Base-by-base conservation (phyloP, 2,797 vertebrate species). In the Tragopan temminckii region DNA sequence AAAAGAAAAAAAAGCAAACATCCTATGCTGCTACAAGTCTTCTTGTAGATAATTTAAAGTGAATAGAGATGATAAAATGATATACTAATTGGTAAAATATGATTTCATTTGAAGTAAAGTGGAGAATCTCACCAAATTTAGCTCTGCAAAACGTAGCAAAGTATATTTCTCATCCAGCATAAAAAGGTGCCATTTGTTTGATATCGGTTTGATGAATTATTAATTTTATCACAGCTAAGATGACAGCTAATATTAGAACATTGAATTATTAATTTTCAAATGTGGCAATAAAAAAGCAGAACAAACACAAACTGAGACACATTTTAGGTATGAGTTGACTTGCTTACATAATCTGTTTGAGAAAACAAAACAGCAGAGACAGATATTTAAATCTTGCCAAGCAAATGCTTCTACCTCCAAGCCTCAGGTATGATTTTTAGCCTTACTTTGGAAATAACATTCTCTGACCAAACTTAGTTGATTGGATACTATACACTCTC, bases 241-340 rank as follows among this genome's bases (percentile, higher is more conserved):
- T 99, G 98, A 98, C 98, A 98, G 97, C 97, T 99, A 98, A 99
- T 99, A 98, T 99, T 98, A 99, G 98, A 98, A 97, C 97, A 98
- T 97, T 99, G 96, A 99, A 99, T 99, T 98, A 99, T 99, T 99
- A 98, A 98, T 98, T 98, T 98, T 97, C 96, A 97, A 97, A 98
- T 75, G 93, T 96, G 96, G 85, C 95, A 97, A 97, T 98, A 97
- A 97, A 98, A 97, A 97, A 93, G 80, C 94, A 97, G 95, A 97
- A 96, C 96, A 98, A 98, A 98, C 97, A 98, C 93, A 98, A 97
- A 97, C 90, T 67, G 92, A 97, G 95, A 94, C 96, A 94, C 93
- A 94, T 96, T 97, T 97, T 96, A 96, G 64, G 64, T 96, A 93
- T 79, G 81, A 80, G 85, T 81, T 96, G 78, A 85, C 91, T 95